Evolutionary conservation across 2,797 vertebrate species (phyloP).

Genomic region (Rhodeus uyekii): DNA sequence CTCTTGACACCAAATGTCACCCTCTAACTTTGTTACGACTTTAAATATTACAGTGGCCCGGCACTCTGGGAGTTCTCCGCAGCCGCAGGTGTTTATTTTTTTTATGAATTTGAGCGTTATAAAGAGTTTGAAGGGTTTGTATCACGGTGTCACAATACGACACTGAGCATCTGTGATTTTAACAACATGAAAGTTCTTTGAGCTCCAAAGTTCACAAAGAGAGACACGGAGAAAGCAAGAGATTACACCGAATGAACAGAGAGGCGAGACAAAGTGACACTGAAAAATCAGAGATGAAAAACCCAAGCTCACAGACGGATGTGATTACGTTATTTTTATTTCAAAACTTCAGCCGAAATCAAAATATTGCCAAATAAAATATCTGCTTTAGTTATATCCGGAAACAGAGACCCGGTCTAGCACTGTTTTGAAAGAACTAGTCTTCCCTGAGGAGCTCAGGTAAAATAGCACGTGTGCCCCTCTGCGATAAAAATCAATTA

Average conservation of each 20-base stretch:
- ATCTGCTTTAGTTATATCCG: not conserved
- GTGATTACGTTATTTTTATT: conserved; percentile 7
- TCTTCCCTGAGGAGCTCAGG: not conserved
- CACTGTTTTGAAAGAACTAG: not conserved
- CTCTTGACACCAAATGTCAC: conserved; percentile 52
- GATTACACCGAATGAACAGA: conserved; percentile 19
- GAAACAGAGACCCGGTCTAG: not conserved
- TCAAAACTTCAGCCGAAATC: not conserved
- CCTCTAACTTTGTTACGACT: conserved; percentile 34
- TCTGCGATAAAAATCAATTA: not conserved
- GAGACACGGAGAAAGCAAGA: not conserved
- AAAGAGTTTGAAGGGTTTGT: conserved; percentile 17
- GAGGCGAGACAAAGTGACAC: not conserved
- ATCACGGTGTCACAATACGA: conserved; percentile 21
- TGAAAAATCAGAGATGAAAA: conserved; percentile 11
- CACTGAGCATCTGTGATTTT: conserved; percentile 35
- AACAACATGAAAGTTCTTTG: conserved; percentile 35
- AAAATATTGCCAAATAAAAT: conserved; percentile 7
- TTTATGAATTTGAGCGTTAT: not conserved
- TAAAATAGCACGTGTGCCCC: not conserved
- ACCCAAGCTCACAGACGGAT: not conserved
- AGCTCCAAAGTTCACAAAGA: conserved; percentile 20
- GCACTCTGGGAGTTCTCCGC: conserved; percentile 3
- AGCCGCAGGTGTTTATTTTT: conserved; percentile 24
- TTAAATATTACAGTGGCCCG: conserved; percentile 44